Percentiles rank a stretch among this genome's conserved stretches.
Conservation (phyloP, 2,113 vertebrate genomes). For the Turnix velox region DNA sequence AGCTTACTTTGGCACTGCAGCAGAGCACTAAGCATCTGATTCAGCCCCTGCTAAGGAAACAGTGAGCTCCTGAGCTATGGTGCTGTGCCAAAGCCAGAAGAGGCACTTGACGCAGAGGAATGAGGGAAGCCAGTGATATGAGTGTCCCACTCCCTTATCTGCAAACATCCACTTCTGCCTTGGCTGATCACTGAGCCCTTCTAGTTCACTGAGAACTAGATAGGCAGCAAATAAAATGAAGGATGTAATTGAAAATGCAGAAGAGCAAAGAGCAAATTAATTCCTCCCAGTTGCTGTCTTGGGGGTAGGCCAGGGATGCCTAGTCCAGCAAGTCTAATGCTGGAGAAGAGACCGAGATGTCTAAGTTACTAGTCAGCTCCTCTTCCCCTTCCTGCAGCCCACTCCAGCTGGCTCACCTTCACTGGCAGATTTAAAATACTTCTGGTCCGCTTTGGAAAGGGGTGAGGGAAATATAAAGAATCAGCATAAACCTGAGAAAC, state of each 20-base stretch:
- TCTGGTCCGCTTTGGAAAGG: neutral
- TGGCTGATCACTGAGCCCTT: neutral
- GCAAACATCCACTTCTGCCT: neutral
- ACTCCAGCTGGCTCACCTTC: conserved; percentile 49
- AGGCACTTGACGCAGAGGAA: neutral
- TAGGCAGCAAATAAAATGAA: neutral
- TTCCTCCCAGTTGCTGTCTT: neutral
- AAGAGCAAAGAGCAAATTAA: neutral
- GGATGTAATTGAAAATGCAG: neutral
- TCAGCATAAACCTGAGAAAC: neutral
- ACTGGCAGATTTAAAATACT: conserved; percentile 10
- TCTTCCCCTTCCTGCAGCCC: conserved; percentile 19
- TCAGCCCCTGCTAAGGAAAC: neutral
- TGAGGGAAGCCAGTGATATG: accelerated
- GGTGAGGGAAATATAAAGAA: neutral
- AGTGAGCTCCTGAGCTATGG: neutral
- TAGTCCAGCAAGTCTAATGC: neutral
- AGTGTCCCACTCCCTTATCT: neutral
- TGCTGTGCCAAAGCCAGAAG: neutral
- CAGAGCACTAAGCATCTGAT: neutral
- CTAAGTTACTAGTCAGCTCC: conserved; percentile 2
- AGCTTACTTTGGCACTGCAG: neutral
- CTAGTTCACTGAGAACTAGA: neutral
- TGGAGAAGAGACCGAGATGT: conserved; percentile 37
- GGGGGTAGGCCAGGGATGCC: neutral